Base-by-base conservation (phyloP, 2,888 invertebrate genomes). In the Aradus depressus region DNA sequence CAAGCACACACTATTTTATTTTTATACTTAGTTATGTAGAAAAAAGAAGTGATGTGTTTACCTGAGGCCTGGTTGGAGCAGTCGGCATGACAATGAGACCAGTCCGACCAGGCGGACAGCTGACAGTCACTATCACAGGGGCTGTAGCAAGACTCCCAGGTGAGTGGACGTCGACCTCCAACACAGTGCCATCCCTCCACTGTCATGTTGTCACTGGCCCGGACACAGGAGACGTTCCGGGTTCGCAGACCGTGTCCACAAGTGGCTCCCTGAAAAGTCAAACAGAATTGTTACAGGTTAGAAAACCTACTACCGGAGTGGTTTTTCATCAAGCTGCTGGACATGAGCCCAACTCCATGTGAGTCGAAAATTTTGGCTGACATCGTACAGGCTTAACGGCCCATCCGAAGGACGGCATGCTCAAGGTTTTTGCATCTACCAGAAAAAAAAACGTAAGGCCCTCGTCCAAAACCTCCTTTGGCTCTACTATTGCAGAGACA, bases 61-160 rank as follows among this genome's bases (percentile, higher is more conserved):
- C 62, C 62, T 42, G 58, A 51, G 19, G 58, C 61, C 26, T 62
- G 60, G 51, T 63, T 61, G 31, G 59, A 59, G 51, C 65, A 65
- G 47, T 64, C 63, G 1, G 64, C 61, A 44, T 65, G 66, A 55
- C 69, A 69, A 23, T 65, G 63, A 1, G 67, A 65, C 69, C 69
- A 69, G 14, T 62, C 62, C 8, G 66, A 64, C 69, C 69, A 69
- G 6, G 66, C 63, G 3, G 66, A 64, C 28, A 69, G 63, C 12
- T 64, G 63, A 57, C 69, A 69, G 53, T 68, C 68, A 16, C 65
- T 63, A 34, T 64, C 62, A 53, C 69, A 68, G 2, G 67, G 65
- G 8, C 67, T 63, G 53, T 66, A 65, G 58, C 69, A 69, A 1
- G 60, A 57, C 38, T 65, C 64, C 58, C 64, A 58, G 23, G 60